Evolutionary conservation across 2,113 vertebrate genomes (phyloP), one percentile per base, ranked within the genome.

Genomic region (Columba livia): DNA sequence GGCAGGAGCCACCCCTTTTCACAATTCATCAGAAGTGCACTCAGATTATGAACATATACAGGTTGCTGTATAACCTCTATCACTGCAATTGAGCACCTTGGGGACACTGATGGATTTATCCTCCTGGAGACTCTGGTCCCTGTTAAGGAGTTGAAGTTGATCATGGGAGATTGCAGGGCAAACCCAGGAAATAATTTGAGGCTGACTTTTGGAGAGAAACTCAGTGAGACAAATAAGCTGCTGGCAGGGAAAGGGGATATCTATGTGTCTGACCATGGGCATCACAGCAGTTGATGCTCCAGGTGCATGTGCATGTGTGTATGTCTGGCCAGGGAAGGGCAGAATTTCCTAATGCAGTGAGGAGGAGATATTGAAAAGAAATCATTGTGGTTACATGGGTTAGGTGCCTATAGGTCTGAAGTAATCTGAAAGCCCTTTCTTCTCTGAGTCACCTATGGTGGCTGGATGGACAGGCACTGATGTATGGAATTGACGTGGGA

Each of bases 51-150:
- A 72, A 61, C 5, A 11, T 38, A 3, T 2, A 11, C 62, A 31
- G 19, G 34, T 28, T 61, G 9, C 12, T 42, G 23, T 23, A 13
- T 16, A 40, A 0, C 10, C 13, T 2, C 5, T 34, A 6, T 0
- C 1, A 6, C n/a, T 42, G 13, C 15, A 9, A 6, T 13, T 36
- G 56, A 84, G 44, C 11, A 48, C 3, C 1, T 3, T 38, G 62
- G 54, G 17, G 6, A 8, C 32, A 2, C 9, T 12, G 23, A 10
- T 34, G 44, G 20, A 29, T 79, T 73, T 65, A 48, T 16, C 23
- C 12, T 66, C 4, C 12, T 40, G 16, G 11, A 4, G 10, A 7
- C 12, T 40, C 50, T 77, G 50, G 5, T 77, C 40, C 3, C 15
- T 73, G 6, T 23, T 32, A 48, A 12, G 40, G 40, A 74, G 11